These are phyloP conservation scores for Parauchenoglanis ngamensis DNA, from an alignment of 2,797 vertebrate species.

Conservation along the genomic window DNA sequence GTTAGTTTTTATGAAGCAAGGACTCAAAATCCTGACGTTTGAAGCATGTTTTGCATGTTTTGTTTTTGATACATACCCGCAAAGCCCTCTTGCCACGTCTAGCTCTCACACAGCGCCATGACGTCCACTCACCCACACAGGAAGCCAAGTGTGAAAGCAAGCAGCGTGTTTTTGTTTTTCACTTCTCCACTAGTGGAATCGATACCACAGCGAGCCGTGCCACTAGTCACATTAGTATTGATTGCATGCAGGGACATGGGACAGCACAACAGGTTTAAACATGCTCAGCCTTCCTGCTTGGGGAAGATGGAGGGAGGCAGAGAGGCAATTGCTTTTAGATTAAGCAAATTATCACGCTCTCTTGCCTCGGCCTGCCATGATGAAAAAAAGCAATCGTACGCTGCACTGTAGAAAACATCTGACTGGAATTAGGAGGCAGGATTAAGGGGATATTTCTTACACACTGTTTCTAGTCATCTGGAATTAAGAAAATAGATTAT, in stretches of 20 bases:
- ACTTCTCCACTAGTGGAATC: slow-evolving; percentile 63
- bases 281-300: slow-evolving; percentile 41
- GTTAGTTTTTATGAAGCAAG: background rate
- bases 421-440: slow-evolving; percentile 17
- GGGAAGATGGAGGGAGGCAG: slow-evolving; percentile 40
- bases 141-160: slow-evolving; percentile 35
- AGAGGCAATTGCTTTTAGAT: slow-evolving; percentile 64
- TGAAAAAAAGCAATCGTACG: slow-evolving; percentile 22
- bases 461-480: background rate
- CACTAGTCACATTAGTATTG: slow-evolving; percentile 56
- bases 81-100: background rate
- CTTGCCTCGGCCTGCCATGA: background rate
- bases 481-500: background rate
- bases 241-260: slow-evolving; percentile 47
- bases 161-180: slow-evolving; percentile 54
- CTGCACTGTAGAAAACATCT: slow-evolving; percentile 15
- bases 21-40: background rate
- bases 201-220: slow-evolving; percentile 58
- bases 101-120: background rate
- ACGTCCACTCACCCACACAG: slow-evolving; percentile 5
- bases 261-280: slow-evolving; percentile 31
- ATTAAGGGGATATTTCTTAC: slow-evolving; percentile 14
- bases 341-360: slow-evolving; percentile 55
- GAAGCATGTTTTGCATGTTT: background rate
- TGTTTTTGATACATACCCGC: background rate